These are phyloP conservation scores for Mola mola DNA, from an alignment of 2,113 vertebrate genomes.

Conservation along the genomic window DNA sequence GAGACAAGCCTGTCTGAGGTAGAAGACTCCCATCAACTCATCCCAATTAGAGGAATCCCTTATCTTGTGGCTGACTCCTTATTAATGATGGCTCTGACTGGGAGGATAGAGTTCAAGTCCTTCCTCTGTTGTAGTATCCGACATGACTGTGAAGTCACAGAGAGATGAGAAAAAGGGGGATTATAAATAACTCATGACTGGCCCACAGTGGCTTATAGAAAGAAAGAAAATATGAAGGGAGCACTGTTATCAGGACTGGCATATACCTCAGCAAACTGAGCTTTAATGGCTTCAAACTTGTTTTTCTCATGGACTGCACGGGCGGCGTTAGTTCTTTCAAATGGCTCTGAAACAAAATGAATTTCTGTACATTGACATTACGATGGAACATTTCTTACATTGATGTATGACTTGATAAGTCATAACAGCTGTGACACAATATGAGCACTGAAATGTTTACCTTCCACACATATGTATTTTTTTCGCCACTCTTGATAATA, in stretches of 20 bases:
- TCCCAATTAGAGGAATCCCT: conserved; percentile 26
- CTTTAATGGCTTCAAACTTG: conserved; percentile 90
- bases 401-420: not conserved
- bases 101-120: conserved; percentile 90
- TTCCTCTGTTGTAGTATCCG: conserved; percentile 79
- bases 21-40: conserved; percentile 33
- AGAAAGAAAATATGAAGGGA: not conserved
- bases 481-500: conserved; percentile 88
- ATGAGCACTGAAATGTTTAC: conserved; percentile 71
- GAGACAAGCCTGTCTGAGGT: conserved; percentile 34
- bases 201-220: not conserved
- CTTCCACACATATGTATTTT: conserved; percentile 97
- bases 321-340: conserved; percentile 94
- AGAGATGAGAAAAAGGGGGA: conserved; percentile 16
- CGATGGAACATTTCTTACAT: not conserved
- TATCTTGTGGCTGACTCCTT: conserved; percentile 78
- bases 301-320: conserved; percentile 92
- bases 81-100: conserved; percentile 74
- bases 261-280: conserved; percentile 87
- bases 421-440: not conserved
- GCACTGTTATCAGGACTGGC: conserved; percentile 3
- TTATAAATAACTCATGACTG: conserved; percentile 21
- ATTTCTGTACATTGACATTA: conserved; percentile 1
- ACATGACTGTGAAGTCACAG: conserved; percentile 83
- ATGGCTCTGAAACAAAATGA: conserved; percentile 89